phyloP scores from a whole-genome alignment of 92 coral and sea anemone species.

The Porites cylindrica region DNA sequence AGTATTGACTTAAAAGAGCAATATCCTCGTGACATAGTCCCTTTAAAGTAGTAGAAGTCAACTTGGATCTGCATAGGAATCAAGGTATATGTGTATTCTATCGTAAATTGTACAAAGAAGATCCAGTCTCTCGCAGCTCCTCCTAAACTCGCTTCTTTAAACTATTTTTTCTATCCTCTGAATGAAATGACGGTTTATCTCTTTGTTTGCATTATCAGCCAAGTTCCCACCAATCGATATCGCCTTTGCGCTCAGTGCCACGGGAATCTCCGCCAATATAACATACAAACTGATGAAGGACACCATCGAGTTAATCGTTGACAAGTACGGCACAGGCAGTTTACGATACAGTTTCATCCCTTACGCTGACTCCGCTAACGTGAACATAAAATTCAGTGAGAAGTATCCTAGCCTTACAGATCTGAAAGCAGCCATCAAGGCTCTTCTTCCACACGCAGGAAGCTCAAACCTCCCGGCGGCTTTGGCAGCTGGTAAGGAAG shows the following conservation, averaged over 20 bases:
- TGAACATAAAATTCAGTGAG: conserved; percentile 44
- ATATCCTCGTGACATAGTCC: too few species aligned
- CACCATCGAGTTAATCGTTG: conserved; percentile 68
- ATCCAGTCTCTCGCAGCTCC: too few species aligned
- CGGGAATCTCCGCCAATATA: conserved; percentile 60
- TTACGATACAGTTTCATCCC: conserved; percentile 73
- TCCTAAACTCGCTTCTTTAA: neutral
- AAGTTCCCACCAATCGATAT: conserved; percentile 69
- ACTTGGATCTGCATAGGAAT: too few species aligned
- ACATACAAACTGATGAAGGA: conserved; percentile 78
- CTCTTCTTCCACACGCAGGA: conserved; percentile 19
- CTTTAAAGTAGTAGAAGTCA: too few species aligned
- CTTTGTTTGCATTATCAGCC: neutral
- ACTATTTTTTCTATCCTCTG: neutral
- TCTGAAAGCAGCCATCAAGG: conserved; percentile 28
- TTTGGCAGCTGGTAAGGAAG: conserved; percentile 17
- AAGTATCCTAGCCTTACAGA: conserved; percentile 39
- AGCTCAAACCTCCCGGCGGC: conserved; percentile 14
- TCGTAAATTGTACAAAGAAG: too few species aligned
- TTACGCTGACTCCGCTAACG: conserved; percentile 23
- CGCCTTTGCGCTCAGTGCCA: conserved; percentile 83
- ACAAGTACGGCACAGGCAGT: conserved; percentile 71
- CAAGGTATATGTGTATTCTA: too few species aligned
- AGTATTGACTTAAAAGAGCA: too few species aligned
- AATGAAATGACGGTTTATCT: neutral